A percentile compares a stretch with the other conserved stretches of the same genome.
phyloP scores from a whole-genome alignment of 92 coral and sea anemone genomes.

The Parazoanthus atlanticus region DNA sequence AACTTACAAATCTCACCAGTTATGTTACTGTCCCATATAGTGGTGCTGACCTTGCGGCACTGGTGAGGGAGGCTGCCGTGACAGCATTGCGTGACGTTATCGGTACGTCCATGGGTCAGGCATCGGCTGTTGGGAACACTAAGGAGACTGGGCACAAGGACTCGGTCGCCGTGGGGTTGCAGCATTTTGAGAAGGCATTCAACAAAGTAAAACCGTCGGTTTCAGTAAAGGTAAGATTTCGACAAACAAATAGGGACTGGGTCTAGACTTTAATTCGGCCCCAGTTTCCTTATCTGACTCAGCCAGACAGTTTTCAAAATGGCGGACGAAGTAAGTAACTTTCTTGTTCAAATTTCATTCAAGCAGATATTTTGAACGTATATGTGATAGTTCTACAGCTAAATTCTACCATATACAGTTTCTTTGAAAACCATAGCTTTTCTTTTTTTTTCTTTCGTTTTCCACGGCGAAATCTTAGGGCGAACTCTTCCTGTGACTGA shows the following conservation, averaged over 20 bases:
- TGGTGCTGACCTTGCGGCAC: slow-evolving; percentile 95
- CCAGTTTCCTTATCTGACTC: too few relatives aligned
- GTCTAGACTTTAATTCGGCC: too few relatives aligned
- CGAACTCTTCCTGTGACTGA: too few relatives aligned
- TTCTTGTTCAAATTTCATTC: too few relatives aligned
- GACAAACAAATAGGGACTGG: neutral
- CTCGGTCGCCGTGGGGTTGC: slow-evolving; percentile 70
- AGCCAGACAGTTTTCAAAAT: too few relatives aligned
- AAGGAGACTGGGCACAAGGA: slow-evolving; percentile 17
- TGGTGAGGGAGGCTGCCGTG: slow-evolving; percentile 98
- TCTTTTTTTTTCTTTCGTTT: too few relatives aligned
- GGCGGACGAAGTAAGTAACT: too few relatives aligned
- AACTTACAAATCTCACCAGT: neutral
- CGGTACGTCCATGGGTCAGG: slow-evolving; percentile 38
- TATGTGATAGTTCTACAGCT: too few relatives aligned
- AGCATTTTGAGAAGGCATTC: slow-evolving; percentile 88
- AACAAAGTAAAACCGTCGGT: slow-evolving; percentile 91
- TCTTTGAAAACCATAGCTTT: too few relatives aligned
- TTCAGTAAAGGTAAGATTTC: slow-evolving; percentile 69
- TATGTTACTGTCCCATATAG: slow-evolving; percentile 42
- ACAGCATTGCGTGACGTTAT: slow-evolving; percentile 89
- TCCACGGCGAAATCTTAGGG: too few relatives aligned
- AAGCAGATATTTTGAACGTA: too few relatives aligned
- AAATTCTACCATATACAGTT: too few relatives aligned
- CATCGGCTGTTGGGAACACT: neutral